Evolutionary conservation across 35 echinoderm and acorn worm genomes (phyloP).

Genomic region (Eucidaris tribuloides): DNA sequence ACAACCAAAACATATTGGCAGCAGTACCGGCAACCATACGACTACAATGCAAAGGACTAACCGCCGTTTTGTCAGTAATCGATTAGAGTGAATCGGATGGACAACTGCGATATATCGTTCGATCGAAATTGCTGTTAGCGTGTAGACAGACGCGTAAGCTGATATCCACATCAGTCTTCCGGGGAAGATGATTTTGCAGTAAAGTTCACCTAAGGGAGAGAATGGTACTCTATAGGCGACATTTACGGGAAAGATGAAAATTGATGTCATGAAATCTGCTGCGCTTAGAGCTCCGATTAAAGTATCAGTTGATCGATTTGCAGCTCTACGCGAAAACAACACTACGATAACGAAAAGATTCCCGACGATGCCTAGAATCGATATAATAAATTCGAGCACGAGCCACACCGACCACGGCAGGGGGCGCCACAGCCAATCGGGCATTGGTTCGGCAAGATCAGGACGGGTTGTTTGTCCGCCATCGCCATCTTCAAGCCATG

Average conservation of each 20-base stretch:
- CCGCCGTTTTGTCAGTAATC: background rate
- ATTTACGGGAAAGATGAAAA: background rate
- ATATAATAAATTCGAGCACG: background rate
- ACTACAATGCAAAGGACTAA: background rate
- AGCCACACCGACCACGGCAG: background rate
- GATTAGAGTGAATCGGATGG: background rate
- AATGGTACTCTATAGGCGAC: background rate
- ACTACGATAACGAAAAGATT: background rate
- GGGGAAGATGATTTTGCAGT: background rate
- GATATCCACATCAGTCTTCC: background rate
- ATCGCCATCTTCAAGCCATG: too few relatives aligned
- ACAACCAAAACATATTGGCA: background rate
- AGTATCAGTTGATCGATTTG: background rate
- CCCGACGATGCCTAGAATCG: background rate
- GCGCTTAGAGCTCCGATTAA: background rate
- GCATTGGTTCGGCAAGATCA: too few relatives aligned
- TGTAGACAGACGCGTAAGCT: background rate
- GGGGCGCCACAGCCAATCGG: background rate
- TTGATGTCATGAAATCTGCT: background rate
- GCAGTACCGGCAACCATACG: background rate
- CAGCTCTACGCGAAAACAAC: background rate
- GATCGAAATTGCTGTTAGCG: background rate
- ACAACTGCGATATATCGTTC: background rate
- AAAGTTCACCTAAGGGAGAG: background rate
- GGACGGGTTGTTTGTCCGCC: too few relatives aligned